Evolutionary conservation across 2,888 invertebrate species (phyloP).

Genomic region (Autographa pulchrina): DNA sequence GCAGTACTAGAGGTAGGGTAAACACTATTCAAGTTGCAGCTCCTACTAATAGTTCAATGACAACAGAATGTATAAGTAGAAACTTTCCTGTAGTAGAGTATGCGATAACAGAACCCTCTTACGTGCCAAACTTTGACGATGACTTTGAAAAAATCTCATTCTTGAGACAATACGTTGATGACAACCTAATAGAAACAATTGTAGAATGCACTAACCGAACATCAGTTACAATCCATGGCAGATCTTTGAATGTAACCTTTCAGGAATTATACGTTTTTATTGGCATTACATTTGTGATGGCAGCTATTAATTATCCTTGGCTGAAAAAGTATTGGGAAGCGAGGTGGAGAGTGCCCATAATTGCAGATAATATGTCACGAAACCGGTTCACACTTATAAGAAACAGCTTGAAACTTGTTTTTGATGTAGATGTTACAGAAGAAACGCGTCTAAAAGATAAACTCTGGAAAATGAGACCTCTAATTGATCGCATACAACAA

Average conservation of each 20-base stretch:
- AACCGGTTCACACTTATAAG: not conserved
- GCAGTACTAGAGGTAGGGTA: slow-evolving; percentile 1
- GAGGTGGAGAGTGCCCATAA: slow-evolving; percentile 2
- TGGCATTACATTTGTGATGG: slow-evolving; percentile 4
- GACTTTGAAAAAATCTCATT: not conserved
- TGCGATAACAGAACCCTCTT: not conserved
- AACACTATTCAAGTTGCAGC: slow-evolving; percentile 1
- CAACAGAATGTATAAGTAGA: slow-evolving; percentile 9
- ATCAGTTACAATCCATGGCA: too few species aligned
- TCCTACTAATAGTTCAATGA: slow-evolving; percentile 10
- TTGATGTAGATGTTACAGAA: slow-evolving; percentile 8
- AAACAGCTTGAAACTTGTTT: slow-evolving; percentile 13
- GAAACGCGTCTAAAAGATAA: slow-evolving; percentile 7
- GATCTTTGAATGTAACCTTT: too few species aligned
- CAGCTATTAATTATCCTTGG: not conserved
- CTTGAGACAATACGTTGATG: not conserved
- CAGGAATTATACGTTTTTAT: not conserved
- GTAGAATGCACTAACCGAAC: too few species aligned
- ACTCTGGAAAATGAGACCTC: slow-evolving; percentile 13
- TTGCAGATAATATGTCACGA: slow-evolving; percentile 3
- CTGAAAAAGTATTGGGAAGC: slow-evolving; percentile 12
- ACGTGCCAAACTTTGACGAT: not conserved
- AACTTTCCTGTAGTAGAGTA: slow-evolving; percentile 5
- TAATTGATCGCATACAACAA: slow-evolving; percentile 1
- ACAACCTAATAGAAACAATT: too few species aligned